Conservation (phyloP, 2,113 vertebrate genomes). For the Regulus satrapa region DNA sequence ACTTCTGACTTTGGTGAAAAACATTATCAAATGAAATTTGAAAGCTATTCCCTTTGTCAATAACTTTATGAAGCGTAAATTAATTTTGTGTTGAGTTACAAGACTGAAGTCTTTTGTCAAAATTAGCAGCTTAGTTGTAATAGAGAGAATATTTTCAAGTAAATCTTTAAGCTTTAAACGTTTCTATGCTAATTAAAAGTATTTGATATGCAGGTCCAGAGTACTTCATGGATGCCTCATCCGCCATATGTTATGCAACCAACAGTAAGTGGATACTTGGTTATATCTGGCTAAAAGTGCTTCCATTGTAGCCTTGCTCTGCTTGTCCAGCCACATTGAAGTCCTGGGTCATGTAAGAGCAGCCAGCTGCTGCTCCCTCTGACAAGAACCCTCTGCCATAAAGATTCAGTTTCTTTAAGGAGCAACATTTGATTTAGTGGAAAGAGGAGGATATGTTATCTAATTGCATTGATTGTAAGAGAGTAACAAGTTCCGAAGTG, state of each 20-base stretch:
- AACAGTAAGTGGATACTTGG: constrained; percentile 87
- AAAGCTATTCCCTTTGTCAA: background rate
- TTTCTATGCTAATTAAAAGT: constrained; percentile 72
- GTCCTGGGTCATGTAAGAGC: background rate
- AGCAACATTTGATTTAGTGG: background rate
- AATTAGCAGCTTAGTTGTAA: background rate
- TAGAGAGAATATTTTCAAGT: background rate
- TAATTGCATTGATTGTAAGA: background rate
- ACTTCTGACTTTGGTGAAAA: background rate
- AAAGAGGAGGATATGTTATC: background rate
- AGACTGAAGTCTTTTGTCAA: background rate
- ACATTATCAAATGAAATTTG: background rate
- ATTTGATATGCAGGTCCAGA: constrained; percentile 91
- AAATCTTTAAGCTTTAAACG: constrained; percentile 22
- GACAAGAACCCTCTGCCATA: background rate
- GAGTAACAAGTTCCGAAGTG: background rate
- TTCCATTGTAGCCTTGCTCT: background rate
- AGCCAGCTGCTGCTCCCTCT: background rate
- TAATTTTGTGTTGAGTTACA: background rate
- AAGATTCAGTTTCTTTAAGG: background rate
- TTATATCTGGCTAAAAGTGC: constrained; percentile 54
- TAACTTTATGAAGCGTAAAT: background rate
- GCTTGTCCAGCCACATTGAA: background rate
- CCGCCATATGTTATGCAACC: constrained; percentile 99
- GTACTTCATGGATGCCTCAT: constrained; percentile 99